Base-by-base conservation (phyloP, 2,888 invertebrate species). In the Rapana venosa region DNA sequence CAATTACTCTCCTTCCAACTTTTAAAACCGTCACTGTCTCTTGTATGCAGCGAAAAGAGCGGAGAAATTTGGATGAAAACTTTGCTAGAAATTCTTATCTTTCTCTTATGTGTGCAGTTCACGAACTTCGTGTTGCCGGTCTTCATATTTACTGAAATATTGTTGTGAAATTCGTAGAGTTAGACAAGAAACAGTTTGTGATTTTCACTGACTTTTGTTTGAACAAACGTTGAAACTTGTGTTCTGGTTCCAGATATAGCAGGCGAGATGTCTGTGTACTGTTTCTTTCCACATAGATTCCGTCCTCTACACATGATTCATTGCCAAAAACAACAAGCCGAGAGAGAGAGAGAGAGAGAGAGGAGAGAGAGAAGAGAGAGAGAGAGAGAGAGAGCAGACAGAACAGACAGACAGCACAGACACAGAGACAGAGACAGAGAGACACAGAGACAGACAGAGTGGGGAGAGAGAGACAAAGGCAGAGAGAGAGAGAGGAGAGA, bases 401-500 rank as follows among this genome's bases (percentile, higher is more conserved):
- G n/a, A n/a, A n/a, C n/a, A n/a, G n/a, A n/a, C 8, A 17, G 58
- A 61, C 17, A 20, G 20, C 17, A 20, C 13, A 5, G 26, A 70
- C 0, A n/a, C 20, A n/a, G 4, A 26, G 1, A n/a, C 0, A 26
- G 4, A 26, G 4, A 26, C 1, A 0, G 26, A 26, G 26, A 26
- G 26, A 26, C 26, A 26, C 26, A 26, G 70, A 26, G 70, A 86
- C 56, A 86, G 47, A 58, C 26, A 6, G n/a, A 58, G 56, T 2
- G 47, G 86, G 58, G 47, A 86, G 86, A 86, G 61, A 86, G 86
- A 86, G 86, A 86, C 61, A 86, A 56, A 86, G 86, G 56, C 56
- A 86, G 84, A 88, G 88, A 88, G 88, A 88, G 84, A 88, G 88
- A n/a, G n/a, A n/a, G n/a, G n/a, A n/a, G n/a, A n/a, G n/a, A n/a